Evolutionary conservation across 2,113 vertebrate species (phyloP).

Genomic region (human (Homo sapiens)): DNA sequence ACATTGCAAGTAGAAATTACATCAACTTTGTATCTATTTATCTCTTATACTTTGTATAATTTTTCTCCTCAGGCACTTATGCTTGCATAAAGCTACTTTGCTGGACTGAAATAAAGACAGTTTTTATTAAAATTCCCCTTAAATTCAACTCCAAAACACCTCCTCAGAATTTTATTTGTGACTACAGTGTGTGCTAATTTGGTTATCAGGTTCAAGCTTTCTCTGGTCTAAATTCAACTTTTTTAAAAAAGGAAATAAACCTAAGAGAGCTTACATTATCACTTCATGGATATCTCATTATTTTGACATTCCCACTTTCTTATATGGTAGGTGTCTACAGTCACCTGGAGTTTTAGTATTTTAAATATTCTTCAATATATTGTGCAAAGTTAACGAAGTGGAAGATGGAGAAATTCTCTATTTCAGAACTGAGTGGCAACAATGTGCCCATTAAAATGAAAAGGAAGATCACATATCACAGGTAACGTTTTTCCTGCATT

Average conservation of each 20-base stretch:
- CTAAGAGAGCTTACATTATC: neutral
- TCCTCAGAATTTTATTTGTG: conserved; percentile 30
- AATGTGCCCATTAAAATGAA: neutral
- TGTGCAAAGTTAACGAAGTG: neutral
- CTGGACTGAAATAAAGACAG: neutral
- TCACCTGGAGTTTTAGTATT: neutral
- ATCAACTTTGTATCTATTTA: neutral
- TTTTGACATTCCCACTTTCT: conserved; percentile 25
- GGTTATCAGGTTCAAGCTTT: conserved; percentile 52
- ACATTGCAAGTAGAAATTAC: neutral
- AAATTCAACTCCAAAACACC: neutral
- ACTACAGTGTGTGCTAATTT: neutral
- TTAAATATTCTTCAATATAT: conserved; percentile 32
- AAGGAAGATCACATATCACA: neutral
- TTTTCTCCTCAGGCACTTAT: neutral
- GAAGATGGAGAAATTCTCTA: neutral
- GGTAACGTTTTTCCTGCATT: neutral
- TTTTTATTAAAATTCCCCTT: conserved; percentile 38
- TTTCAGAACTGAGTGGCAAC: neutral
- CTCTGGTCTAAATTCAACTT: conserved; percentile 50
- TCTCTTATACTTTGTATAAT: neutral
- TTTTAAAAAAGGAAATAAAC: neutral
- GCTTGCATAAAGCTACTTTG: neutral
- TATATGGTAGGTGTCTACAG: neutral
- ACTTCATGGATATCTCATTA: neutral